phyloP scores from a whole-genome alignment of 2,113 vertebrate genomes.

The Polyodon spathula region DNA sequence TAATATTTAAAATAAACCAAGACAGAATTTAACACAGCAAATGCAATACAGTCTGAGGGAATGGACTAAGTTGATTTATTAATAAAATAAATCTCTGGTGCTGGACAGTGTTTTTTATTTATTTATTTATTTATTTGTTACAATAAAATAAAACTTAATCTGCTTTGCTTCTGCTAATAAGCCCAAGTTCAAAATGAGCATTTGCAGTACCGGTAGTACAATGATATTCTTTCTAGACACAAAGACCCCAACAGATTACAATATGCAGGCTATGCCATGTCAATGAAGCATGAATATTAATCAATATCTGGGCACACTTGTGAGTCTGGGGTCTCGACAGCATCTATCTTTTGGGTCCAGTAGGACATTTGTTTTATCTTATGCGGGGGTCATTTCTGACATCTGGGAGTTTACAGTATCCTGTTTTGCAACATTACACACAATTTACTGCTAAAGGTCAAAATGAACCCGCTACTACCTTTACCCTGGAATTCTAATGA shows the following conservation, averaged over 20 bases:
- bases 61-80: conserved; percentile 68
- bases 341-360: conserved; percentile 63
- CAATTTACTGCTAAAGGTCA: conserved; percentile 80
- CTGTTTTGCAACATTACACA: conserved; percentile 76
- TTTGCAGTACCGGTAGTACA: background rate
- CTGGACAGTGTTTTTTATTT: conserved; percentile 69
- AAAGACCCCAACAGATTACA: background rate
- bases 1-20: conserved; percentile 68
- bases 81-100: conserved; percentile 68
- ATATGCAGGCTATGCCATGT: conserved; percentile 12
- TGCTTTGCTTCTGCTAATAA: conserved; percentile 35
- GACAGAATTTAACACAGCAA: conserved; percentile 72
- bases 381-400: conserved; percentile 69
- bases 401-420: conserved; percentile 78
- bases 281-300: conserved; percentile 18
- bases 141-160: conserved; percentile 62
- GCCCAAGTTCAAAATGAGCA: background rate
- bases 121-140: conserved; percentile 58
- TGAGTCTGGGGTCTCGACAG: conserved; percentile 36
- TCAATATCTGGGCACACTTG: conserved; percentile 11
- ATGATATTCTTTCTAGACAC: background rate
- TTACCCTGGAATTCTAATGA: conserved; percentile 75
- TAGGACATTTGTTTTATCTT: conserved; percentile 75
- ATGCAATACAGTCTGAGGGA: conserved; percentile 61
- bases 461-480: conserved; percentile 75